A percentile compares a stretch with the other conserved stretches of the same genome.
phyloP scores from a whole-genome alignment of 2,797 vertebrate species.

The Vultur gryphus region DNA sequence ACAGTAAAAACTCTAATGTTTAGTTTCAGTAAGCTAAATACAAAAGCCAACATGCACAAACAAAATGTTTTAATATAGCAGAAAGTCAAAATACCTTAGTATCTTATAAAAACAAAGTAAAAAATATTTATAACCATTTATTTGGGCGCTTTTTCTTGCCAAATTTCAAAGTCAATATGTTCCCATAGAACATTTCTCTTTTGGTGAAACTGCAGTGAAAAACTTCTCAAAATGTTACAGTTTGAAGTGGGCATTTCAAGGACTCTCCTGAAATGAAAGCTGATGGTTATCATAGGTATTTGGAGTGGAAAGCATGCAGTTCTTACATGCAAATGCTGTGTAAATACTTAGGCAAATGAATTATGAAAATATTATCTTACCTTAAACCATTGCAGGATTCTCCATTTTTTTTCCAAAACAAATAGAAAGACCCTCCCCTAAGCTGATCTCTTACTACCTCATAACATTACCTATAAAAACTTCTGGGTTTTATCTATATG shows the following conservation, averaged over 20 bases:
- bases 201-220: background rate
- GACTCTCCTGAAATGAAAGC: background rate
- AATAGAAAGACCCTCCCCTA: background rate
- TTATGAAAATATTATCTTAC: background rate
- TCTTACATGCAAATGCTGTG: background rate
- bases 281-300: background rate
- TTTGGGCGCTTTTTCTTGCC: background rate
- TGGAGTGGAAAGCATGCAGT: background rate
- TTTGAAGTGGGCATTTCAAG: background rate
- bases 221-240: background rate
- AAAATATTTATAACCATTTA: background rate
- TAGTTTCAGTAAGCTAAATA: background rate
- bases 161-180: background rate
- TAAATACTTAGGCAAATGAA: background rate
- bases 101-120: background rate
- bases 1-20: background rate
- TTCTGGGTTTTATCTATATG: background rate
- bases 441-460: background rate
- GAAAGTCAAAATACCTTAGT: background rate
- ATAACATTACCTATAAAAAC: background rate
- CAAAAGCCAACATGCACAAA: background rate
- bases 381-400: background rate
- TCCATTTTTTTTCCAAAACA: background rate
- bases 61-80: background rate
- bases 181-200: background rate